Evolutionary conservation across 2,797 vertebrate species (phyloP).

Genomic region (Argya squamiceps): DNA sequence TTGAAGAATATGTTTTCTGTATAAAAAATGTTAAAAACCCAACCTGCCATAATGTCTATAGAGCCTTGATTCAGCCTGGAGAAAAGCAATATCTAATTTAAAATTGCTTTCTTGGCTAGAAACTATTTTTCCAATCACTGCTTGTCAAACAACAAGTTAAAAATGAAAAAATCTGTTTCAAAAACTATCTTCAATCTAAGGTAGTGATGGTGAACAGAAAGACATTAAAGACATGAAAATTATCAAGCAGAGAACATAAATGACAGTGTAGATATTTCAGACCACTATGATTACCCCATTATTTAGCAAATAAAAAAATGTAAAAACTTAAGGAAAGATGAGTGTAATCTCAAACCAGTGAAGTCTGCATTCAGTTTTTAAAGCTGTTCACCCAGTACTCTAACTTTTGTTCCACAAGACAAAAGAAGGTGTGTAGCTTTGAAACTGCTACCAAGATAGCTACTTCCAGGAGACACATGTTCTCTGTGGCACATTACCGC

Average conservation of each 20-base stretch:
- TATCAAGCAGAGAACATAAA: conserved; percentile 46
- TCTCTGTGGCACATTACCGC: not conserved
- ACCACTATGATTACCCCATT: conserved; percentile 25
- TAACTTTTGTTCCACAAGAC: not conserved
- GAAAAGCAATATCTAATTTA: not conserved
- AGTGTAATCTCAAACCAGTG: not conserved
- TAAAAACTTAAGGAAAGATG: not conserved
- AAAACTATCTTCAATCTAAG: conserved; percentile 16
- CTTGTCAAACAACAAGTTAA: conserved; percentile 27
- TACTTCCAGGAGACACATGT: not conserved
- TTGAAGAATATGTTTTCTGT: not conserved
- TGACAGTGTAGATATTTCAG: conserved; percentile 45
- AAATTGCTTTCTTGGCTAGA: not conserved
- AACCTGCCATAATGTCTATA: not conserved
- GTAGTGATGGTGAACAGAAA: conserved; percentile 24
- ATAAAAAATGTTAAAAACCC: not conserved
- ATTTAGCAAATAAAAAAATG: conserved; percentile 48
- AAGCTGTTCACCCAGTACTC: not conserved
- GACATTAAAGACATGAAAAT: conserved; percentile 39
- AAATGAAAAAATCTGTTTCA: not conserved
- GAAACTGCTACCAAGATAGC: not conserved
- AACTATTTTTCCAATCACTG: not conserved
- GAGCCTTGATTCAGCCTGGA: not conserved
- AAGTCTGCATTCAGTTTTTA: not conserved
- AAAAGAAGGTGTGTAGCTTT: not conserved